These are phyloP conservation scores for Cheilosia vernalis DNA, from an alignment of 2,888 invertebrate genomes.

Conservation along the genomic window DNA sequence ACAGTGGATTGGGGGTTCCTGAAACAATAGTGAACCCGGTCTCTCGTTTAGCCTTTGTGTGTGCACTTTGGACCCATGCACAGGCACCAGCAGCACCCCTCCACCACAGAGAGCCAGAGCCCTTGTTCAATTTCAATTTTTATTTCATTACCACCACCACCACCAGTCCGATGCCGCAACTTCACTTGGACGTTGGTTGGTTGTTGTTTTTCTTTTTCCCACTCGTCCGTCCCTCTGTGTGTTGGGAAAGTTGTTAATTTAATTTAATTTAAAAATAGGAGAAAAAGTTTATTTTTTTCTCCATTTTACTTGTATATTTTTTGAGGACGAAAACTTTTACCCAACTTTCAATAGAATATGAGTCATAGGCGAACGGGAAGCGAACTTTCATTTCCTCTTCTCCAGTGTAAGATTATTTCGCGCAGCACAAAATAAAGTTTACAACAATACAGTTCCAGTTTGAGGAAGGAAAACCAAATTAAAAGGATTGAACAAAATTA, in stretches of 20 bases:
- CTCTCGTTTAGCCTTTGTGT: constrained; percentile 69
- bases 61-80: constrained; percentile 53
- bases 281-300: constrained; percentile 25
- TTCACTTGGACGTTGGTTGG: constrained; percentile 42
- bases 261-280: constrained; percentile 70
- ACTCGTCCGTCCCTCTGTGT: constrained; percentile 22
- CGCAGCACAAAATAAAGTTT: constrained; percentile 56
- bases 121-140: constrained; percentile 73
- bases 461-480: constrained; percentile 63
- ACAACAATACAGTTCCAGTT: constrained; percentile 69
- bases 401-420: background rate
- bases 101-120: background rate
- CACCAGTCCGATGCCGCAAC: constrained; percentile 7
- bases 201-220: constrained; percentile 3
- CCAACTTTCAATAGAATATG: constrained; percentile 67
- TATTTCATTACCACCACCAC: constrained; percentile 69
- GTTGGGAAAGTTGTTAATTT: constrained; percentile 70
- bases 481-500: constrained; percentile 65
- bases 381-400: constrained; percentile 55
- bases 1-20: constrained; percentile 11
- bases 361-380: constrained; percentile 70
- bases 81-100: background rate
- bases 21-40: constrained; percentile 63
- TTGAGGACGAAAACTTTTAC: constrained; percentile 61
- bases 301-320: constrained; percentile 14